Percentiles rank a stretch among this genome's conserved stretches.
These are phyloP conservation scores for Marmota monax DNA, from an alignment of 2,113 vertebrate genomes.

Conservation along the genomic window DNA sequence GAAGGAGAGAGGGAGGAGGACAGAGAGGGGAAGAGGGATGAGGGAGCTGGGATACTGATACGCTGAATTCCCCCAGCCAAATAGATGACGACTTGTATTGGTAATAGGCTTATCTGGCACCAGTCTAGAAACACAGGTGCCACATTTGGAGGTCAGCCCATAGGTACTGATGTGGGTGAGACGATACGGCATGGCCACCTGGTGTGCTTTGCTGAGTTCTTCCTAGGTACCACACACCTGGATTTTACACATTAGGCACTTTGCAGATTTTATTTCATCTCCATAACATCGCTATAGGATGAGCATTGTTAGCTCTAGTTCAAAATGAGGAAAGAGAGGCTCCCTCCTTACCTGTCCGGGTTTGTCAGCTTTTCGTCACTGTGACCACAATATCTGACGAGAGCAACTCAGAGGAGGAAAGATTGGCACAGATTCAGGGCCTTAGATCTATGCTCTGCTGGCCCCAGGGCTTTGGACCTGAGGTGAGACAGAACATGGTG, in stretches of 20 bases:
- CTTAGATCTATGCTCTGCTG: background rate
- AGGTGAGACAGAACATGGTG: background rate
- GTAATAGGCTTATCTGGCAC: background rate
- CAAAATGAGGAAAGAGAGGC: background rate
- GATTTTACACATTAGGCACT: too few species aligned
- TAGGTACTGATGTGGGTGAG: fast-evolving
- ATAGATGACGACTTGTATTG: background rate
- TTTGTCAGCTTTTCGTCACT: background rate
- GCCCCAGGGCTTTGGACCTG: background rate
- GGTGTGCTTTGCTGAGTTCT: too few species aligned
- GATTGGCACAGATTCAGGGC: background rate
- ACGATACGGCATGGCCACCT: fast-evolving
- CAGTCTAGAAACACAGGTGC: fast-evolving
- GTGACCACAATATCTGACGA: background rate
- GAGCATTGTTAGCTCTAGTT: background rate
- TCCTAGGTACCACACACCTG: fast-evolving
- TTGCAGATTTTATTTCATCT: background rate
- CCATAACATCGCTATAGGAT: fast-evolving
- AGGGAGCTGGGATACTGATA: background rate
- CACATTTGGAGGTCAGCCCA: background rate
- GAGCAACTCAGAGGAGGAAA: background rate
- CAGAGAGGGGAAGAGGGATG: background rate
- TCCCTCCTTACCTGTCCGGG: background rate
- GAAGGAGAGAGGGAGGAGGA: fast-evolving
- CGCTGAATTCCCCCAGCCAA: fast-evolving